Base-by-base conservation (phyloP, 2,888 invertebrate species). In the Hybos culiciformis region DNA sequence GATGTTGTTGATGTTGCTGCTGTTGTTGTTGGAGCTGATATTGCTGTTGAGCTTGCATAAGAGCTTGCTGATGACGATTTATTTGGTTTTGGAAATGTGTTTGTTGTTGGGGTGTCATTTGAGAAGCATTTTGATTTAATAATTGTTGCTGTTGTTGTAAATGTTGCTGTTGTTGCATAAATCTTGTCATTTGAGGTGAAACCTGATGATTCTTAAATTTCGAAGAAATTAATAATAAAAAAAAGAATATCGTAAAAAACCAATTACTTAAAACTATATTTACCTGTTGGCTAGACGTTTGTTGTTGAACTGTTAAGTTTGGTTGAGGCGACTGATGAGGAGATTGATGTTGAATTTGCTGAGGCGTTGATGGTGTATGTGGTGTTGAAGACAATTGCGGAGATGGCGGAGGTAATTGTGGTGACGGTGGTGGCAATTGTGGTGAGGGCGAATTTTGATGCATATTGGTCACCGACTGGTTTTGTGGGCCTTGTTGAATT, bases 301-400 rank as follows among this genome's bases (percentile, higher is more conserved):
- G 48, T 47, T 48, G 37, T 50, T 53, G 43, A 37, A 45, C 43
- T 54, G 59, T 39, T 57, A 59, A 40, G 54, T 58, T 53, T 52
- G 66, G 51, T 54, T 62, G 43, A 61, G 57, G 34, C 62, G 60
- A 37, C 63, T 51, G 53, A 44, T 51, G 54, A 39, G 50, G 46
- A 8, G 55, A 50, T 31, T 53, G 55, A 14, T 51, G 51, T 33
- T 44, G 50, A 7, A 50, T 54, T 32, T 48, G 53, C 19, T 45
- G 46, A 32, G 39, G 39, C 12, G 42, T 42, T 7, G 42, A 20
- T 11, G 45, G 45, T 38, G 53, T 33, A 49, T 49, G 50, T 54
- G 56, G 42, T 23, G 57, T 53, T 46, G 63, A 56, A 24, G 61
- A 55, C 39, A 65, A 53, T 46, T 64, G 54, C 50, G 33, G 15